phyloP scores from a whole-genome alignment of 2,888 invertebrate species.

The Ganaspis brasiliensis region DNA sequence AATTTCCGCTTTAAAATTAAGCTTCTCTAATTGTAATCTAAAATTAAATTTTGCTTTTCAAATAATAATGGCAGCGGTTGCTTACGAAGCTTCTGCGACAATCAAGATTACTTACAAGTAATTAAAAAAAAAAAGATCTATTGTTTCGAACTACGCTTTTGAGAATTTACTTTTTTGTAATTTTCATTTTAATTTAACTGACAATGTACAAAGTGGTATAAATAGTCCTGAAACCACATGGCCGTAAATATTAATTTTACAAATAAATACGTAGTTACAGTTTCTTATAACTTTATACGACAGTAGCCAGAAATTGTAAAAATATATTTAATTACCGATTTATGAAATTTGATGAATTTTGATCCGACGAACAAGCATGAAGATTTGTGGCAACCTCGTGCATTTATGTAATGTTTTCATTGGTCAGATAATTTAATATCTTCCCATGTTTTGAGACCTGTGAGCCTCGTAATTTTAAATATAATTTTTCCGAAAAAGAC shows the following conservation, averaged over 20 bases:
- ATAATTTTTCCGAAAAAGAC: no score
- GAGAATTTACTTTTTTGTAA: conserved; percentile 27
- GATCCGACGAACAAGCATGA: not conserved
- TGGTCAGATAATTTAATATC: no score
- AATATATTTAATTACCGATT: not conserved
- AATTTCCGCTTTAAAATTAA: not conserved
- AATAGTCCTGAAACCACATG: conserved; percentile 26
- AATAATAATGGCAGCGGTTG: conserved; percentile 2
- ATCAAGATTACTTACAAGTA: conserved; percentile 8
- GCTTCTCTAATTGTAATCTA: not conserved
- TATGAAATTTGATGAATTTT: not conserved
- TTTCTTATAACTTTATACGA: conserved; percentile 30
- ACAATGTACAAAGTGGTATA: conserved; percentile 42
- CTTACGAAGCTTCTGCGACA: conserved; percentile 35
- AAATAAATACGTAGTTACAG: conserved; percentile 15
- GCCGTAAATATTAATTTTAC: conserved; percentile 32
- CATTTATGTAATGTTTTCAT: conserved; percentile 1
- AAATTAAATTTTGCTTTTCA: not conserved
- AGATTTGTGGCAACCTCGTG: conserved; percentile 25
- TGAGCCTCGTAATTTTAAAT: no score
- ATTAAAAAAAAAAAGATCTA: not conserved
- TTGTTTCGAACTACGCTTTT: not conserved
- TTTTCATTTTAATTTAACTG: conserved; percentile 33
- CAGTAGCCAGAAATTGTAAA: conserved; percentile 16
- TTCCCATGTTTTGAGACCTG: no score